Evolutionary conservation across 2,113 vertebrate genomes (phyloP).

Genomic region (Isichthys henryi): DNA sequence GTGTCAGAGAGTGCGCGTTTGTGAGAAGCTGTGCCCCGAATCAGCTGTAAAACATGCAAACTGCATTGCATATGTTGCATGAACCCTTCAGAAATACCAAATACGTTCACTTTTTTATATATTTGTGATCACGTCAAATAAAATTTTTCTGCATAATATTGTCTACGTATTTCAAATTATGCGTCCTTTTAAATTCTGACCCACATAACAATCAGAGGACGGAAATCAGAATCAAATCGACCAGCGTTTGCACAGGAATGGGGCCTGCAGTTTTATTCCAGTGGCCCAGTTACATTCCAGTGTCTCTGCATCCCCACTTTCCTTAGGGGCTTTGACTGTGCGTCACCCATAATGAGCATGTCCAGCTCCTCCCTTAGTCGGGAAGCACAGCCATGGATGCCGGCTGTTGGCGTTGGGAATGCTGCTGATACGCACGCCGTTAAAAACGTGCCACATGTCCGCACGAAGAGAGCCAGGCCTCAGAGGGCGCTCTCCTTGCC

Average conservation of each 20-base stretch:
- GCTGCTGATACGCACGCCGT: background rate
- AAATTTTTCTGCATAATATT: background rate
- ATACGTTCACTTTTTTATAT: background rate
- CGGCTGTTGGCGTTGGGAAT: background rate
- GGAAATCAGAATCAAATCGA: background rate
- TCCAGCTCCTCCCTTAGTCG: background rate
- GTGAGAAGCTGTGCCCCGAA: background rate
- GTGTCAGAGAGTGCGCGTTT: background rate
- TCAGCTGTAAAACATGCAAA: background rate
- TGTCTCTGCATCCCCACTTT: background rate
- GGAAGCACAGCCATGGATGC: background rate
- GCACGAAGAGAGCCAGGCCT: background rate
- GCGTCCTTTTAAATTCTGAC: background rate
- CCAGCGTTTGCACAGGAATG: background rate
- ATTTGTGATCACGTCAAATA: background rate
- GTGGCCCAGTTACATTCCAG: background rate
- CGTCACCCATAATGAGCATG: background rate
- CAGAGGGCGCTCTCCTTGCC: background rate
- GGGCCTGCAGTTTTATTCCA: background rate
- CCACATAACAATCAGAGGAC: background rate
- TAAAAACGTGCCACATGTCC: background rate
- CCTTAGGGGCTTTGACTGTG: background rate
- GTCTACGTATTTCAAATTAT: background rate
- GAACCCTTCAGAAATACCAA: background rate
- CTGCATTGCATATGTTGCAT: background rate